Evolutionary conservation across 2,888 invertebrate species (phyloP).

Genomic region (Quadroppia sp.): DNA sequence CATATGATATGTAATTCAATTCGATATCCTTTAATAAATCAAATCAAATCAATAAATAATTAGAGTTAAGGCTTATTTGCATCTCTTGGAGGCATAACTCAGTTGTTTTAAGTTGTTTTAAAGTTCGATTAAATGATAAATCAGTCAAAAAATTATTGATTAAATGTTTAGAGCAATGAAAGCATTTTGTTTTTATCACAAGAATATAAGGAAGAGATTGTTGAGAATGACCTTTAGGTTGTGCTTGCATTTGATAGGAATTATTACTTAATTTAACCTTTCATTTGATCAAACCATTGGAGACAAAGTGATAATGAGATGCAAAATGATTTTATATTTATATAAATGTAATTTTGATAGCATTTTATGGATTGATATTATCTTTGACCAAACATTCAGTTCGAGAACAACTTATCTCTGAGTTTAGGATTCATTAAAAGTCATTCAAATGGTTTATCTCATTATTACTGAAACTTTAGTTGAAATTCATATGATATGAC

Average conservation of each 20-base stretch:
- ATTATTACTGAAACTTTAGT: background rate
- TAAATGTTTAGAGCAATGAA: background rate
- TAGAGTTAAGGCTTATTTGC: background rate
- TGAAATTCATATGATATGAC: no score
- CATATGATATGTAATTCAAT: no score
- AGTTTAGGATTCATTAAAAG: background rate
- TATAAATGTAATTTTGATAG: background rate
- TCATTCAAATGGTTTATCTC: background rate
- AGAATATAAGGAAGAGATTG: conserved; percentile 13
- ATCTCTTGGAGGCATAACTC: background rate
- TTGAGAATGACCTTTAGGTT: background rate
- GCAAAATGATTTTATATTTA: background rate
- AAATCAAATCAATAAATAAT: background rate
- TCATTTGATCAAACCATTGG: conserved; percentile 1
- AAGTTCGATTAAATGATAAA: conserved; percentile 1
- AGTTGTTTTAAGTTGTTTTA: background rate
- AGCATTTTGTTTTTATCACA: background rate
- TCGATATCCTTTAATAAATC: background rate
- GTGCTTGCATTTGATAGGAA: background rate
- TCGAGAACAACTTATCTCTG: background rate
- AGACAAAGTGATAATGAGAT: background rate
- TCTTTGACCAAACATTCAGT: background rate
- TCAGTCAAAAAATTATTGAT: background rate
- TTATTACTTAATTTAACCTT: conserved; percentile 7
- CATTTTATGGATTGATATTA: background rate